Percentiles rank a stretch among this genome's conserved stretches.
Conservation (phyloP, 2,888 invertebrate species). For the Limnephilus lunatus region DNA sequence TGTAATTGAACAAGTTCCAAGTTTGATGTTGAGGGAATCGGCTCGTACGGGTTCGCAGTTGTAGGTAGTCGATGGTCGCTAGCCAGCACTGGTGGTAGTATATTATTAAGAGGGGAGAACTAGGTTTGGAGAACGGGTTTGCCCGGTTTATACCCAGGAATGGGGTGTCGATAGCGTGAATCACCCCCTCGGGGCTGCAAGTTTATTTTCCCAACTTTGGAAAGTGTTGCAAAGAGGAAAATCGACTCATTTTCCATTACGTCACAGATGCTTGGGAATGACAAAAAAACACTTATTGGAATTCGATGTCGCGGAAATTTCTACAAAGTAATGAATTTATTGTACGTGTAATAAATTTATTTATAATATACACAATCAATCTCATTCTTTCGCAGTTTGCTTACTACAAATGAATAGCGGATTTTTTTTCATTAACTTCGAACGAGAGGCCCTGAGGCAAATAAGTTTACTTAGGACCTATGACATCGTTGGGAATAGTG, state of each 20-base stretch:
- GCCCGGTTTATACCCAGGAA: background rate
- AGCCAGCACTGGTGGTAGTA: background rate
- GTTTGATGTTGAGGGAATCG: background rate
- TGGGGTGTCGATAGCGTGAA: conserved; percentile 28
- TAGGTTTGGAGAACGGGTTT: conserved; percentile 5
- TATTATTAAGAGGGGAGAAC: background rate
- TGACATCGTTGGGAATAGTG: too few species aligned
- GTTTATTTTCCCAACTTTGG: conserved; percentile 10
- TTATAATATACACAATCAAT: background rate
- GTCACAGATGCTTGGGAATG: background rate
- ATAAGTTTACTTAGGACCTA: too few species aligned
- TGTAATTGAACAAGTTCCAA: background rate
- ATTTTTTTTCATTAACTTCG: too few species aligned
- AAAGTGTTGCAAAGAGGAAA: conserved; percentile 12
- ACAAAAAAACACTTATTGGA: background rate
- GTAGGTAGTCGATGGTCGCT: background rate
- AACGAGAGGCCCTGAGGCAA: too few species aligned
- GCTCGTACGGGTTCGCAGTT: background rate
- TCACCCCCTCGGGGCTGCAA: conserved; percentile 21
- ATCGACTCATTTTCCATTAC: conserved; percentile 14
- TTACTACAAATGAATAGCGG: background rate
- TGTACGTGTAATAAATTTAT: background rate
- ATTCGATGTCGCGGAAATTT: background rate
- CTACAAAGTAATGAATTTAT: background rate
- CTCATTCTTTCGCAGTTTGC: background rate